Base-by-base conservation (phyloP, 1,140 invertebrate genomes). In the Papilio dardanus region DNA sequence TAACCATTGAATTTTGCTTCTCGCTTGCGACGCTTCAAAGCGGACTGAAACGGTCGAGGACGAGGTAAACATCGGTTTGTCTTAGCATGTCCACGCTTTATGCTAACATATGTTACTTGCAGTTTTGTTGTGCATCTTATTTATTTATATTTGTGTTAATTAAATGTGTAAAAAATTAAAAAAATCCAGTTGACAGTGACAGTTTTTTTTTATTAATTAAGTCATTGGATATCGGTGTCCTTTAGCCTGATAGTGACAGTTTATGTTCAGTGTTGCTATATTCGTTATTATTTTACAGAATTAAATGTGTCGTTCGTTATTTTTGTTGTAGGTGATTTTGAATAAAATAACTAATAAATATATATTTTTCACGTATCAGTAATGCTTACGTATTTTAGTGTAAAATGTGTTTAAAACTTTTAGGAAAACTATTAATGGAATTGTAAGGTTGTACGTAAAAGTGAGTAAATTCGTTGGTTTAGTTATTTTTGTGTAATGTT, bases 21-120 rank as follows among this genome's bases (percentile, higher is more conserved):
- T 95, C 94, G 75, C 95, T 95, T 81, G 94, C 88, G 87, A 83
- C 86, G 50, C 81, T 79, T 77, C 81, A 77, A 91, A 93, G 92
- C 84, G 92, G 92, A 82, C 90, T 93, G 86, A 93, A 93, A 91
- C 79, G 92, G 81, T 92, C 89, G 74, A 88, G 87, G 73, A 82
- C 88, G 83, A 93, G 92, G 92, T 93, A 93, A 92, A 82, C 73
- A 76, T 46, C 42, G n/a, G 42, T 78, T 68, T 62, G 42, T 81
- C 46, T 83, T 65, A 68, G 77, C 77, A 80, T 80, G 77, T 35
- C 10, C 14, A 68, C 19, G 50, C 71, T 24, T 58, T 58, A 14
- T 46, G 67, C 74, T 54, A 40, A 77, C 62, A 24, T 7, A 58
- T 50, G 8, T 42, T 76, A 77, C 30, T 62, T 62, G 24, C 28